Evolutionary conservation across 2,797 vertebrate genomes (phyloP), one percentile per base, ranked within the genome.

Genomic region (Tragelaphus eurycerus): DNA sequence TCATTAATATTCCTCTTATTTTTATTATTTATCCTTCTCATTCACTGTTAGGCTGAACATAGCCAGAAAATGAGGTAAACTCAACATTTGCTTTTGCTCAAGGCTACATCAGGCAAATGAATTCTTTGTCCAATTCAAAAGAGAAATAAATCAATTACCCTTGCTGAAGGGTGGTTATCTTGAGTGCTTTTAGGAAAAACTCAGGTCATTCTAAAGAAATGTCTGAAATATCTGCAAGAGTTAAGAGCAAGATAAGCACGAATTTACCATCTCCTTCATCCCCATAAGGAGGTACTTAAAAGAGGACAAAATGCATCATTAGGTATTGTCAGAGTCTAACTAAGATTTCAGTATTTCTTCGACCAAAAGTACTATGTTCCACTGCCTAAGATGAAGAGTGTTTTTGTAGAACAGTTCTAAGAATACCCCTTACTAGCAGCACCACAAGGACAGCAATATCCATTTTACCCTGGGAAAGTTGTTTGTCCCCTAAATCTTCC

Each of bases 121-220:
- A 3, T 93, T 94, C 90, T 76, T 31, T 23, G 62, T 86, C 31
- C 67, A 95, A 1, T 64, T 87, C 60, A 95, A 84, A 59, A 79
- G n/a, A 98, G 84, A 79, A 85, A 89, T 79, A 64, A 98, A 96
- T 96, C 54, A 64, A 95, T 97, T 98, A 88, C 29, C 89, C 25
- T 97, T 94, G 64, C 52, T 97, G 84, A 87, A 3, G 0, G 57
- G 84, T 97, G 95, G 52, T 43, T 91, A 13, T 85, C 50, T 50
- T 84, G 62, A 97, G 54, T 21, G 93, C 94, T 94, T 96, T 71
- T 6, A 60, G 34, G 6, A 89, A 86, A 79, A 97, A 97, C 64
- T 92, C 83, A 92, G 55, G 93, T 85, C 1, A 3, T 54, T 92
- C 29, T 52, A 57, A 93, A 95, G 76, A 93, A 64, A 86, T 90